These are phyloP conservation scores for Polypterus senegalus DNA, from an alignment of 2,113 vertebrate genomes.

Conservation along the genomic window DNA sequence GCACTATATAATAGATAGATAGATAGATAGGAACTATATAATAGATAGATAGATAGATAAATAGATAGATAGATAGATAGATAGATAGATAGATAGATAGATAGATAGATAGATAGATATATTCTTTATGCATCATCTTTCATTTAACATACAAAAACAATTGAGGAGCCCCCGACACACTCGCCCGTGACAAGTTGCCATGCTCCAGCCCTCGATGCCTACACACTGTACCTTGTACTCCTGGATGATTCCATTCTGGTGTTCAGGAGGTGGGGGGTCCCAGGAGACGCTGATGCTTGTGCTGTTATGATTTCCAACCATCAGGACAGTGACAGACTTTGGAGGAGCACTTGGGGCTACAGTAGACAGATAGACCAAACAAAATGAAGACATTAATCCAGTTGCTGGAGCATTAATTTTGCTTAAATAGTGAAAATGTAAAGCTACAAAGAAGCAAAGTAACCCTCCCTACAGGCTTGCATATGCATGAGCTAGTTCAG, in stretches of 20 bases:
- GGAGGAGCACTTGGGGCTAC: conserved; percentile 91
- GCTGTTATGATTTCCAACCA: conserved; percentile 88
- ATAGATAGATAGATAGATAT: too few relatives aligned
- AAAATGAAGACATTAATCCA: conserved; percentile 21
- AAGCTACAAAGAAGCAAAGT: not conserved
- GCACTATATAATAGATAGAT: too few relatives aligned
- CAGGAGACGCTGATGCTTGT: conserved; percentile 97
- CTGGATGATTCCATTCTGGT: conserved; percentile 95
- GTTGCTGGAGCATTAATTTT: not conserved
- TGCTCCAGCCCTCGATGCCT: fast-evolving
- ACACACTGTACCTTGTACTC: conserved; percentile 76
- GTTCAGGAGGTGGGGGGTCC: conserved; percentile 88
- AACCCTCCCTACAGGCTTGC: conserved; percentile 12
- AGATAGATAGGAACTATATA: too few relatives aligned
- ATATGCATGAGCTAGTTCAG: conserved; percentile 13
- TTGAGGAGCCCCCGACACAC: too few relatives aligned
- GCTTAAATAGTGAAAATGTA: conserved; percentile 16
- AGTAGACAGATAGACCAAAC: conserved; percentile 26
- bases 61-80: too few relatives aligned
- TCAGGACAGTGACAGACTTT: conserved; percentile 90
- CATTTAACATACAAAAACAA: too few relatives aligned
- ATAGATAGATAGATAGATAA: too few relatives aligned
- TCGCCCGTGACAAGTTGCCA: not conserved
- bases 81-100: too few relatives aligned
- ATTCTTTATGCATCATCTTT: too few relatives aligned